Conservation (phyloP, 37 sponge, comb jelly and placozoan species). For the Tethya wilhelma region DNA sequence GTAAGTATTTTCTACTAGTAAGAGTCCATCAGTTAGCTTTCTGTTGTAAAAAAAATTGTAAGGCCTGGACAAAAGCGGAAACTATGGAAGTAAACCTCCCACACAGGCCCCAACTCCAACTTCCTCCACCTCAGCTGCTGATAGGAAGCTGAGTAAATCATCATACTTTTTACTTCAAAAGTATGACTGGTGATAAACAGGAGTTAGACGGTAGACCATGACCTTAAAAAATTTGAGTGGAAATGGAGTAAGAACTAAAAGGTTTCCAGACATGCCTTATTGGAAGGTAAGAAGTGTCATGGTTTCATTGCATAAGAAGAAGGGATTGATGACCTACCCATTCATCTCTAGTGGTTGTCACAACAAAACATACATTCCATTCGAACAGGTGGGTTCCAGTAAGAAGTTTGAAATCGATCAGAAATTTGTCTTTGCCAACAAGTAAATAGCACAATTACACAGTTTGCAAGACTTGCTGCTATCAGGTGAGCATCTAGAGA, state of each 20-base stretch:
- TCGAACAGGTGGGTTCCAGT: background rate
- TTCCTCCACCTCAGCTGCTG: no score
- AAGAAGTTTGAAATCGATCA: background rate
- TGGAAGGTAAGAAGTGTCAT: background rate
- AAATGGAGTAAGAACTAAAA: background rate
- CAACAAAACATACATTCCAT: background rate
- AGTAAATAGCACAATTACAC: background rate
- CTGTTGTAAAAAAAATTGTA: no score
- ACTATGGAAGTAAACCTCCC: no score
- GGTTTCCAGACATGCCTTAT: background rate
- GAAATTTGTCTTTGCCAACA: constrained; percentile 15
- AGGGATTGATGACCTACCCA: background rate
- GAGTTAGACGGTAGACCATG: background rate
- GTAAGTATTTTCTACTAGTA: no score
- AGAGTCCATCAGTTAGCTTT: no score
- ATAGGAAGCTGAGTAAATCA: background rate
- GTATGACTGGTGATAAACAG: background rate
- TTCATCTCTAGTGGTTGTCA: background rate
- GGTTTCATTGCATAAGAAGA: background rate
- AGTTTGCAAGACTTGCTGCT: background rate
- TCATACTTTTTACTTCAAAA: background rate
- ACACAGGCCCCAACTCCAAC: no score
- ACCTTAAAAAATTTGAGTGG: no score
- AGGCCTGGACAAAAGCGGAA: no score
- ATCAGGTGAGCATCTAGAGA: background rate